Evolutionary conservation across 1,140 invertebrate species (phyloP), one percentile per base, ranked within the genome.

Genomic region (Palaemon carinicauda): DNA sequence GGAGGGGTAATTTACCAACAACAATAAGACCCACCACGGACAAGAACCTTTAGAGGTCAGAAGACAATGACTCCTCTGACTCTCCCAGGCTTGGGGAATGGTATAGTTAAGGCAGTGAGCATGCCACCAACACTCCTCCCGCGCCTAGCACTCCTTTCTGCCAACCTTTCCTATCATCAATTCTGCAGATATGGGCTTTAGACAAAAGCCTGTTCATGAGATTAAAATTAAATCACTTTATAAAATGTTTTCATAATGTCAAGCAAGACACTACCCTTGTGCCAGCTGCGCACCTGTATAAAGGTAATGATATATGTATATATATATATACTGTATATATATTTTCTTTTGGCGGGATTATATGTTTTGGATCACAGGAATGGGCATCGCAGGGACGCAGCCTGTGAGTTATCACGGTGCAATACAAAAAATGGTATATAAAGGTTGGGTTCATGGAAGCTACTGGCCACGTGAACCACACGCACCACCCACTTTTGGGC

Each of bases 41-140:
- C 78, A 54, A 73, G 75, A 80, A 73, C 83, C 51, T 53, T 27
- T 65, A 9, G 83, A 53, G 83, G 74, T 77, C 56, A 50, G 77
- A 50, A 51, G 27, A 51, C 50, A 50, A 33, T 51, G 60, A 31
- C 24, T 50, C 80, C 65, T 71, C 77, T 33, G 77, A 51, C 74
- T 65, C 82, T 80, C 75, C 60, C 51, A 69, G 77, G 56, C 56
- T 73, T 73, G 27, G 83, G 83, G 83, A 86, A 86, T 86, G 83
- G 83, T 86, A 86, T 65, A 86, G 83, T 86, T 41, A 86, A 79
- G 83, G 83, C 83, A 86, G 83, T 86, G 83, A 86, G 83, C 83
- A 73, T 54, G 83, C 83, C 83, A 86, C 83, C 77, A 86, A 73
- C 77, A 80, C 83, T 86, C 74, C 74, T 65, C 69, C 60, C 77